Percentiles rank a stretch among this genome's conserved stretches.
These are phyloP conservation scores for Perognathus longimembris DNA, from an alignment of 2,113 vertebrate genomes.

Conservation along the genomic window DNA sequence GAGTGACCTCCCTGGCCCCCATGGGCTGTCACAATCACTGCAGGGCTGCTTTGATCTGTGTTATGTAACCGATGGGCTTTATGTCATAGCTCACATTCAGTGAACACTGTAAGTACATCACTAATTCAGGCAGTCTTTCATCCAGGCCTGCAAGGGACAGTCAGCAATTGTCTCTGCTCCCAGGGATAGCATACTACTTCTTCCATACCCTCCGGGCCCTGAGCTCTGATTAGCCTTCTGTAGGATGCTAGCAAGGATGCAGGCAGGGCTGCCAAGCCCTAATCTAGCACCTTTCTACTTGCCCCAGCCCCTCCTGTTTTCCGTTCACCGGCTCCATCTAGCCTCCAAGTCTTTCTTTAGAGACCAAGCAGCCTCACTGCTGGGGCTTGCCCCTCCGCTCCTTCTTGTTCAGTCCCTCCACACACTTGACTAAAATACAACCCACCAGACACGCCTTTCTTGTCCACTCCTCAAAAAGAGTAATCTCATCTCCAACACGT, in stretches of 20 bases:
- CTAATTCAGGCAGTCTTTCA: not conserved
- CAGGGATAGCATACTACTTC: not conserved
- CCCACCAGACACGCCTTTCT: not conserved
- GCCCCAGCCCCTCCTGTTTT: not conserved
- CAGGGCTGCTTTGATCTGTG: not conserved
- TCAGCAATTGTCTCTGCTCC: not conserved
- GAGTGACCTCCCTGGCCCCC: not conserved
- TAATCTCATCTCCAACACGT: not conserved
- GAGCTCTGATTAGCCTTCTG: not conserved
- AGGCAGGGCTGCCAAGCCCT: not conserved
- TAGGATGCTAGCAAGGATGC: not conserved
- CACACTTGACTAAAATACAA: not conserved
- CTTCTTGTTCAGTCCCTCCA: too few relatives aligned
- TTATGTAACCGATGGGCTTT: not conserved
- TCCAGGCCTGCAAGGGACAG: not conserved
- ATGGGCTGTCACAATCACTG: fast-evolving
- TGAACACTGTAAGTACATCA: not conserved
- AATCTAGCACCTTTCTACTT: not conserved
- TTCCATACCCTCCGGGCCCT: not conserved
- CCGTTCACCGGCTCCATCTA: not conserved
- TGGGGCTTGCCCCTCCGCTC: not conserved
- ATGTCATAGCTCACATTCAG: not conserved
- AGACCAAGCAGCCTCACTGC: fast-evolving
- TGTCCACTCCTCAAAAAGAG: not conserved
- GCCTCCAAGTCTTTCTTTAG: not conserved